Percentiles rank a stretch among this genome's conserved stretches.
These are phyloP conservation scores for Heliconius himera DNA, from an alignment of 1,140 invertebrate species.

Conservation along the genomic window DNA sequence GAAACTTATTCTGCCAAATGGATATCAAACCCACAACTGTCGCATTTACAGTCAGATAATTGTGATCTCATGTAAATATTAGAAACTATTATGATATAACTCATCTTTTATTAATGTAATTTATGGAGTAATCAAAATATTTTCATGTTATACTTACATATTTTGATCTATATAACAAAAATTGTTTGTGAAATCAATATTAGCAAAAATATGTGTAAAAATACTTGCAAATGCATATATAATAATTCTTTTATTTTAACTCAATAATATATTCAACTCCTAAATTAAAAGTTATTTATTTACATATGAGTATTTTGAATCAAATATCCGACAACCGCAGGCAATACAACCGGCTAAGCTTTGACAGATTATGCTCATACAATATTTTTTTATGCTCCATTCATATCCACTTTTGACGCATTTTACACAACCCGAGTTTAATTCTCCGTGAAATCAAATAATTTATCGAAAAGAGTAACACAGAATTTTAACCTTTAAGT, in stretches of 20 bases:
- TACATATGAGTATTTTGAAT: neutral
- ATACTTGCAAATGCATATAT: no score
- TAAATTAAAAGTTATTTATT: neutral
- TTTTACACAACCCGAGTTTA: neutral
- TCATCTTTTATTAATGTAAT: no score
- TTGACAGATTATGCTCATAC: neutral
- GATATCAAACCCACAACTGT: no score
- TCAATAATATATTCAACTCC: neutral
- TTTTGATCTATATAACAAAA: no score
- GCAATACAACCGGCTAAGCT: neutral
- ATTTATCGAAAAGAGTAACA: constrained; percentile 36
- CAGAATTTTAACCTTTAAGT: constrained; percentile 16
- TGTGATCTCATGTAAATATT: no score
- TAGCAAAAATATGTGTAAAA: no score
- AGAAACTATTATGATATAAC: no score
- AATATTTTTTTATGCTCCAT: neutral
- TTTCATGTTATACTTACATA: no score
- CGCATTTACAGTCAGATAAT: no score
- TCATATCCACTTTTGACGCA: neutral
- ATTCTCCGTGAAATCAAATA: constrained; percentile 30
- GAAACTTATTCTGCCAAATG: no score
- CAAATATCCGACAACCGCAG: neutral
- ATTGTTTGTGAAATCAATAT: no score
- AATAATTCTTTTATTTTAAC: neutral
- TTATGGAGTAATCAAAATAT: no score